Conservation (phyloP, 2,888 invertebrate genomes). For the Belgica antarctica region DNA sequence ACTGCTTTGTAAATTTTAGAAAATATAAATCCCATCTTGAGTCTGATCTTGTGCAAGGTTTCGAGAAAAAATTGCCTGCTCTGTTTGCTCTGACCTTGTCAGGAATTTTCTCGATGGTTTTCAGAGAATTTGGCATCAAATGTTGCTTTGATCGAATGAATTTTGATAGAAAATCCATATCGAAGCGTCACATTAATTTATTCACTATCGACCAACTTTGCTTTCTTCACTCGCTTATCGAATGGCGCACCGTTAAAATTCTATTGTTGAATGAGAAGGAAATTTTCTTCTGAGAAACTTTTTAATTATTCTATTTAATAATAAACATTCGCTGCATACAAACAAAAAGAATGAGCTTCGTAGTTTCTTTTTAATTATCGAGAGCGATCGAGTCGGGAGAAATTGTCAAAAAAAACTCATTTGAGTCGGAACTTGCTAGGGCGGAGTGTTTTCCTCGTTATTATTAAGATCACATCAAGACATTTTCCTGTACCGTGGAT, state of each 20-base stretch:
- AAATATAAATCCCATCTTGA: neutral
- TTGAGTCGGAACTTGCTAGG: neutral
- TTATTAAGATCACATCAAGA: conserved; percentile 2
- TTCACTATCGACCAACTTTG: neutral
- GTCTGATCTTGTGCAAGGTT: neutral
- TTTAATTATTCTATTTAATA: conserved; percentile 25
- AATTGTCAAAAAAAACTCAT: neutral
- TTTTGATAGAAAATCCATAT: conserved; percentile 10
- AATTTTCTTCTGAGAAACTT: conserved; percentile 5
- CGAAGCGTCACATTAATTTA: neutral
- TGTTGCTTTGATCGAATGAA: conserved; percentile 23
- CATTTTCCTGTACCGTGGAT: conserved; percentile 6
- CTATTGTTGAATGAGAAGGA: conserved; percentile 24
- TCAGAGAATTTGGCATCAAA: neutral
- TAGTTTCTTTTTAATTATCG: neutral
- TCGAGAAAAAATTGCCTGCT: neutral
- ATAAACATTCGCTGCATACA: conserved; percentile 18
- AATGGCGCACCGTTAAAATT: neutral
- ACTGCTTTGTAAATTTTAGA: neutral
- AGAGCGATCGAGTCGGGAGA: conserved; percentile 7
- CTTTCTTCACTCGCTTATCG: neutral
- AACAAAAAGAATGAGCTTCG: neutral
- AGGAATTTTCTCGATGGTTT: neutral
- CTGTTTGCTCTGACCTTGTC: neutral
- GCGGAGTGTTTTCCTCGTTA: neutral